A percentile compares a stretch with the other conserved stretches of the same genome.
phyloP scores from a whole-genome alignment of 2,113 vertebrate genomes.

The Benthochromis sp. region DNA sequence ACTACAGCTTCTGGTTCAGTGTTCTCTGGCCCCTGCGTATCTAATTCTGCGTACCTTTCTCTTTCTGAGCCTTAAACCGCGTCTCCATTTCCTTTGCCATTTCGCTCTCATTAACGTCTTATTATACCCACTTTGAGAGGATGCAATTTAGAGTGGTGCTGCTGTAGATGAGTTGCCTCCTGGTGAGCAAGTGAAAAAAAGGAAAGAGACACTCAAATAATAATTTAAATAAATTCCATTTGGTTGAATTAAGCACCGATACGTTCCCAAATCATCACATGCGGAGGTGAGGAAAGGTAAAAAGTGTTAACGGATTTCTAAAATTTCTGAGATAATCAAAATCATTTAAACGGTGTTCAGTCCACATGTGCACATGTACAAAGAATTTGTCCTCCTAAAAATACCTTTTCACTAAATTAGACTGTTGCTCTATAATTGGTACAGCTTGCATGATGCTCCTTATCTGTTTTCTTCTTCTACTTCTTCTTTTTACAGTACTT shows the following conservation, averaged over 20 bases:
- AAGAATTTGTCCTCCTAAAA: neutral
- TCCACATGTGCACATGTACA: neutral
- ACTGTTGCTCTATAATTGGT: neutral
- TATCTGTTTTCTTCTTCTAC: neutral
- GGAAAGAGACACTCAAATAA: neutral
- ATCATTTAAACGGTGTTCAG: neutral
- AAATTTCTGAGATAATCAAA: neutral
- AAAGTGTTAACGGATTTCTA: neutral
- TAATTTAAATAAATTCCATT: neutral
- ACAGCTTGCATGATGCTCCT: neutral
- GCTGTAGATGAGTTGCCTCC: neutral
- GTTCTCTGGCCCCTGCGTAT: neutral
- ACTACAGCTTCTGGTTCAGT: neutral
- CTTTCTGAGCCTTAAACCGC: neutral
- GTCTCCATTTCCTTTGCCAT: neutral
- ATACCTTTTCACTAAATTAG: neutral
- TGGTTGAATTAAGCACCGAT: neutral
- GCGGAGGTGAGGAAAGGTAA: neutral
- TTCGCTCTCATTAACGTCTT: constrained; percentile 21
- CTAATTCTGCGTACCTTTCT: neutral
- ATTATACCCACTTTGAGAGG: neutral
- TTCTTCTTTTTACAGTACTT: neutral
- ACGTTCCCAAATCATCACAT: neutral
- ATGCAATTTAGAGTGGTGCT: neutral
- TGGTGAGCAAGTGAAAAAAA: neutral